A percentile compares a stretch with the other conserved stretches of the same genome.
Conservation (phyloP, 2,888 invertebrate species). For the Rhopalosiphum nymphaeae region DNA sequence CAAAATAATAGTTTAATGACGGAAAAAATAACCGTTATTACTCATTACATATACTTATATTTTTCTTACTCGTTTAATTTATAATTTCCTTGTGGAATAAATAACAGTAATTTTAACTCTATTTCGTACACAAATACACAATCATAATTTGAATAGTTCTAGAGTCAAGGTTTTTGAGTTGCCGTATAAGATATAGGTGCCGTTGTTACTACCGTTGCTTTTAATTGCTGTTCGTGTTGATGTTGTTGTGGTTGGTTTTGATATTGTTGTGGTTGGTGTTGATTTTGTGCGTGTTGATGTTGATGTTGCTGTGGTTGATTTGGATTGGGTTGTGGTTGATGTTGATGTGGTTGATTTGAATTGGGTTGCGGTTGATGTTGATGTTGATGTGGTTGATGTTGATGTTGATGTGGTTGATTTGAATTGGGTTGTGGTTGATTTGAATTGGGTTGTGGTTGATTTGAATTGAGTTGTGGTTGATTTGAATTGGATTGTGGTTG, state of each 20-base stretch:
- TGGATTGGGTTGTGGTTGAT: not conserved
- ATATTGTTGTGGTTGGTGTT: not conserved
- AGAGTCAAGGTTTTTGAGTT: not conserved
- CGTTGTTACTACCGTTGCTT: not conserved
- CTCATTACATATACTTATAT: not conserved
- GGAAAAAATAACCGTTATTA: conserved; percentile 11
- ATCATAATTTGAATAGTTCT: not conserved
- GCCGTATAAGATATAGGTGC: not conserved
- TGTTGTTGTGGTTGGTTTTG: not conserved
- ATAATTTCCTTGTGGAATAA: not conserved
- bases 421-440: not conserved
- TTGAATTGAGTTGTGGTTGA: not conserved
- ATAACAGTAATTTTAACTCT: not conserved
- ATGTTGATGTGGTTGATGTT: conserved; percentile 14
- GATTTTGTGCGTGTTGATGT: not conserved
- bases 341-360: not conserved
- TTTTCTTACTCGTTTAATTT: not conserved
- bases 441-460: not conserved
- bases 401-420: not conserved
- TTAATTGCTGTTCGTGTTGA: conserved; percentile 9
- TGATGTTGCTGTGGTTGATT: not conserved
- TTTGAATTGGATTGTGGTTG: not conserved
- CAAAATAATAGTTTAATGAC: not conserved
- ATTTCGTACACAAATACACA: not conserved
- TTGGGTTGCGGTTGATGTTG: not conserved